Percentiles rank a stretch among this genome's conserved stretches.
These are phyloP conservation scores for Fistularia tabacaria DNA, from an alignment of 2,797 vertebrate species.

Conservation along the genomic window DNA sequence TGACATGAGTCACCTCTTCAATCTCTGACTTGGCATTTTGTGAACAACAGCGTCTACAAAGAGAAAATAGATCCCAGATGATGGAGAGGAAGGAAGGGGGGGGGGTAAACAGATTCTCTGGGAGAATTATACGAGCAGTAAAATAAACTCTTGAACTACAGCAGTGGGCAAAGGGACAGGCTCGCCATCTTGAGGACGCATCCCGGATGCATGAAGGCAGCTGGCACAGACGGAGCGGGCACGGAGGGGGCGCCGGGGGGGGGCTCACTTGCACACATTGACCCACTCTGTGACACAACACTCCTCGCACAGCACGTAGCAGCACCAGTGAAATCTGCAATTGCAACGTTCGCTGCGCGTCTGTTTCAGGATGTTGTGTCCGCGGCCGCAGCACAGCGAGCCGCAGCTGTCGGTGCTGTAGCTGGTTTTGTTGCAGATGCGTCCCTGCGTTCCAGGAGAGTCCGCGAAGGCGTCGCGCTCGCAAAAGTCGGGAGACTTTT, in stretches of 20 bases:
- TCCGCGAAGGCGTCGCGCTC: constrained; percentile 79
- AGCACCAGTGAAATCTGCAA: constrained; percentile 94
- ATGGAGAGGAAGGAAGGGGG: constrained; percentile 37
- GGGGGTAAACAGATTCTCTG: constrained; percentile 54
- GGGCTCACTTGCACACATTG: constrained; percentile 82
- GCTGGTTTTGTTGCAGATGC: constrained; percentile 81
- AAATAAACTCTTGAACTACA: constrained; percentile 49
- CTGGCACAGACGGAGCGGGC: not conserved
- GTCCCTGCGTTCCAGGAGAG: constrained; percentile 82
- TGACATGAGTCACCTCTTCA: constrained; percentile 78
- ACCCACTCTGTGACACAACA: constrained; percentile 88
- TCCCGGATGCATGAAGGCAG: constrained; percentile 38
- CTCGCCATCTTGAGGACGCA: constrained; percentile 46
- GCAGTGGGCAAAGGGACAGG: constrained; percentile 38
- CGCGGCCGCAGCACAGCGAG: constrained; percentile 89
- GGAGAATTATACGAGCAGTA: constrained; percentile 62
- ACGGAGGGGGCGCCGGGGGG: not conserved
- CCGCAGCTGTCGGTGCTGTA: constrained; percentile 81
- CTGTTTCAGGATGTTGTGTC: constrained; percentile 89
- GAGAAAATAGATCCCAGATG: constrained; percentile 80
- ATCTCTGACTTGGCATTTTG: constrained; percentile 78
- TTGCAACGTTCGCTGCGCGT: constrained; percentile 85
- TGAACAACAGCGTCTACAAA: constrained; percentile 77
- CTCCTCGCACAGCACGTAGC: constrained; percentile 92
- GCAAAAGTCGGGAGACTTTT: constrained; percentile 92